phyloP scores from a whole-genome alignment of 2,113 vertebrate species.

The Arvicanthis niloticus region DNA sequence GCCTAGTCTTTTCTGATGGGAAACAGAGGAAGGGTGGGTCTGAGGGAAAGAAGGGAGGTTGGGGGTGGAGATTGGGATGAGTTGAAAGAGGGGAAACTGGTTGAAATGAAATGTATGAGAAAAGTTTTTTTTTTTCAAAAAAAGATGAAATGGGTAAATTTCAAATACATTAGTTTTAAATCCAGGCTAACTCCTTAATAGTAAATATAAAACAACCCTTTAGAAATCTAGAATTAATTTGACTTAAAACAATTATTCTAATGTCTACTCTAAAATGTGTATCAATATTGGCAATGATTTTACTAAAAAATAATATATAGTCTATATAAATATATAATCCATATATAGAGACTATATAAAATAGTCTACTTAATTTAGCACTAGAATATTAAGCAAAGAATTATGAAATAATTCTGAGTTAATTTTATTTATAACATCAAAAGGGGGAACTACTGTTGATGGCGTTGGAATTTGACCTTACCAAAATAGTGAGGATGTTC shows the following conservation, averaged over 20 bases:
- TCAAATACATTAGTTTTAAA: conserved; percentile 1
- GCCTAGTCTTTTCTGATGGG: background rate
- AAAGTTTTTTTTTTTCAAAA: background rate
- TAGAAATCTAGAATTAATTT: background rate
- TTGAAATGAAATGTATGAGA: background rate
- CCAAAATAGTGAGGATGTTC: background rate
- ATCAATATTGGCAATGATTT: background rate
- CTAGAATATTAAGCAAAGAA: background rate
- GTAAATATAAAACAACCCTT: conserved; percentile 19
- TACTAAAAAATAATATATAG: background rate
- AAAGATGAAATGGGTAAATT: background rate
- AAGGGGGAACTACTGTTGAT: background rate
- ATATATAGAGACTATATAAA: background rate
- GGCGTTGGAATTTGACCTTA: background rate
- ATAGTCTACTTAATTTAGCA: background rate
- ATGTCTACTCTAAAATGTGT: conserved; percentile 10
- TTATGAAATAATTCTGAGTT: conserved; percentile 17
- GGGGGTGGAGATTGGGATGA: background rate
- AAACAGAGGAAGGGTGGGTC: background rate
- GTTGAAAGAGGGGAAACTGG: background rate
- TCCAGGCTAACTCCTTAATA: background rate
- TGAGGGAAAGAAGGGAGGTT: background rate
- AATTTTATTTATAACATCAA: background rate
- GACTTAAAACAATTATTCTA: conserved; percentile 7
- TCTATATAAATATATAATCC: no score